These are phyloP conservation scores for Iselma pallidipennis DNA, from an alignment of 2,888 invertebrate genomes.

Conservation along the genomic window DNA sequence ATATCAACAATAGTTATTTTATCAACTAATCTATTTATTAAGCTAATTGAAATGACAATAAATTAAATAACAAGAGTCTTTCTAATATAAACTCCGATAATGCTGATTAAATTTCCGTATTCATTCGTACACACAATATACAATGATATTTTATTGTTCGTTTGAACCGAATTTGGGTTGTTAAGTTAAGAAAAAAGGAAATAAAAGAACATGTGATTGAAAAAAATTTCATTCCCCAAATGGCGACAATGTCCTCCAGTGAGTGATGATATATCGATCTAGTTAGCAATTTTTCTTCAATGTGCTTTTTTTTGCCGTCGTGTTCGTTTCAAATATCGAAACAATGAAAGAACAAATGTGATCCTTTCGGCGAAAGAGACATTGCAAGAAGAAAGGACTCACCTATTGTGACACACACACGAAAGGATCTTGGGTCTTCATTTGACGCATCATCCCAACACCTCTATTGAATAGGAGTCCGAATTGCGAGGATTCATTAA, in stretches of 20 bases:
- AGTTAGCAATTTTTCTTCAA: background rate
- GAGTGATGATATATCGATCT: background rate
- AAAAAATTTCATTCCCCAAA: background rate
- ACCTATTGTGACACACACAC: slow-evolving; percentile 18
- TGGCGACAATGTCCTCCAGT: background rate
- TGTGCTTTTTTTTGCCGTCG: background rate
- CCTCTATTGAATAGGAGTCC: slow-evolving; percentile 24
- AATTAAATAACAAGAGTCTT: too few species aligned
- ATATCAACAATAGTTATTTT: too few species aligned
- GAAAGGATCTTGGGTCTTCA: slow-evolving; percentile 19
- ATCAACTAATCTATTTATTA: too few species aligned
- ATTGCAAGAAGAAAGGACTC: slow-evolving; percentile 18
- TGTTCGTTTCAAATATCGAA: background rate
- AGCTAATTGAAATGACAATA: too few species aligned
- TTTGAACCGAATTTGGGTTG: background rate
- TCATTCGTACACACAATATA: too few species aligned
- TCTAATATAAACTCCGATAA: too few species aligned
- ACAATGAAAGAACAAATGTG: too few species aligned
- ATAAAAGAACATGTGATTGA: too few species aligned
- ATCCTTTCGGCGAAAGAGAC: background rate
- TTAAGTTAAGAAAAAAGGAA: background rate
- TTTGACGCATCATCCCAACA: slow-evolving; percentile 22
- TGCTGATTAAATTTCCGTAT: too few species aligned
- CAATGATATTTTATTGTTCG: too few species aligned
- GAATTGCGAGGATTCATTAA: slow-evolving; percentile 34